Conservation (phyloP, 2,888 invertebrate species). For the Drosophila maculinotata region DNA sequence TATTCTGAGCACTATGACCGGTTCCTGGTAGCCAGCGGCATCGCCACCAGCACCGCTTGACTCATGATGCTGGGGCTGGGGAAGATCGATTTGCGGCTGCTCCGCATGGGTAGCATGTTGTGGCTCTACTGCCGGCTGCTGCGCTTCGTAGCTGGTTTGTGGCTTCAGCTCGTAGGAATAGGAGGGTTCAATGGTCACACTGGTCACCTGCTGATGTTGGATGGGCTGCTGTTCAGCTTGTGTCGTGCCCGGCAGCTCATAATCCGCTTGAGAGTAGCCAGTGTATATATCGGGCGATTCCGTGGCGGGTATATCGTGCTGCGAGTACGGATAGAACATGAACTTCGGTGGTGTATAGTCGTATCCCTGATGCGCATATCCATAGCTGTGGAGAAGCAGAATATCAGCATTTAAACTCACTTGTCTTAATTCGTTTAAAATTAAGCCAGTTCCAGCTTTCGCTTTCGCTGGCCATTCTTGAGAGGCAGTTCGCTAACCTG, state of each 20-base stretch:
- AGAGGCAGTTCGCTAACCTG: not conserved
- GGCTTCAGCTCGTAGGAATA: slow-evolving; percentile 86
- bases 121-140: slow-evolving; percentile 28
- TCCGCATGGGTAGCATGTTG: slow-evolving; percentile 34
- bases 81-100: slow-evolving; percentile 69
- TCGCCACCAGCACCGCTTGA: slow-evolving; percentile 18
- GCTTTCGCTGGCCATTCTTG: not conserved
- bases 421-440: not conserved
- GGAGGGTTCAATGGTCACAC: slow-evolving; percentile 87
- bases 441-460: not conserved
- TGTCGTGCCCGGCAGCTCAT: slow-evolving; percentile 53
- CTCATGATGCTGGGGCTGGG: slow-evolving; percentile 50
- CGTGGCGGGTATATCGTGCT: slow-evolving; percentile 87
- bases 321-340: slow-evolving; percentile 90
- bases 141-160: slow-evolving; percentile 68
- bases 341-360: slow-evolving; percentile 86
- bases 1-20: slow-evolving; percentile 84
- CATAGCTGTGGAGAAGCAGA: slow-evolving; percentile 77
- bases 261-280: slow-evolving; percentile 54
- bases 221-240: slow-evolving; percentile 33
- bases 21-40: slow-evolving; percentile 77
- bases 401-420: not conserved
- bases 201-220: slow-evolving; percentile 68
- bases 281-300: slow-evolving; percentile 64
- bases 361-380: slow-evolving; percentile 82